Evolutionary conservation across 2,888 invertebrate species (phyloP).

Genomic region (Zonitis immaculata): DNA sequence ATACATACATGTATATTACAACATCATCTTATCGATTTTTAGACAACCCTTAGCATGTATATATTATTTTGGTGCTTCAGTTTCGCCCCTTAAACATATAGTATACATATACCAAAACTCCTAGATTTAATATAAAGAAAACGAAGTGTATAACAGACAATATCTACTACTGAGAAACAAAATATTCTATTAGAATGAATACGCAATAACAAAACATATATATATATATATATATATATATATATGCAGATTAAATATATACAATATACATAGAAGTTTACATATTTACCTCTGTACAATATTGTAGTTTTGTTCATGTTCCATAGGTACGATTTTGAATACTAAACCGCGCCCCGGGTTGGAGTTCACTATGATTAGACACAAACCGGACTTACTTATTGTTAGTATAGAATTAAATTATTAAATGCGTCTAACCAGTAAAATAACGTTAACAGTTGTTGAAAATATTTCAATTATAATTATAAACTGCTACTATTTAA

Average conservation of each 20-base stretch:
- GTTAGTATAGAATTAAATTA: background rate
- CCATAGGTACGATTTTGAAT: constrained; percentile 24
- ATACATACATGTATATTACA: no score
- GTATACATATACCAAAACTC: no score
- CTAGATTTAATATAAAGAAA: background rate
- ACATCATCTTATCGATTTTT: background rate
- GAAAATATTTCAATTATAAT: no score
- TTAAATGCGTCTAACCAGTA: background rate
- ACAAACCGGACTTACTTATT: constrained; percentile 5
- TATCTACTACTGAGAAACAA: background rate
- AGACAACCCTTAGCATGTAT: no score
- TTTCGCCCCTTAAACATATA: no score
- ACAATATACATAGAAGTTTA: no score
- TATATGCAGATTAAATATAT: no score
- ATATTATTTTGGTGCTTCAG: no score
- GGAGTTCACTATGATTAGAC: constrained; percentile 14
- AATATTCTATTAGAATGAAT: background rate
- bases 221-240: no score
- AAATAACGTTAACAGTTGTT: no score
- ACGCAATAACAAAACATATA: background rate
- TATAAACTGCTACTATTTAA: no score
- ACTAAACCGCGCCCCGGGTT: constrained; percentile 20
- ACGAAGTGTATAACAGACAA: background rate
- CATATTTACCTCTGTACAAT: background rate
- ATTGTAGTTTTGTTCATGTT: constrained; percentile 18